Evolutionary conservation across 2,888 invertebrate species (phyloP).

Genomic region (Gymnosoma rotundatum): DNA sequence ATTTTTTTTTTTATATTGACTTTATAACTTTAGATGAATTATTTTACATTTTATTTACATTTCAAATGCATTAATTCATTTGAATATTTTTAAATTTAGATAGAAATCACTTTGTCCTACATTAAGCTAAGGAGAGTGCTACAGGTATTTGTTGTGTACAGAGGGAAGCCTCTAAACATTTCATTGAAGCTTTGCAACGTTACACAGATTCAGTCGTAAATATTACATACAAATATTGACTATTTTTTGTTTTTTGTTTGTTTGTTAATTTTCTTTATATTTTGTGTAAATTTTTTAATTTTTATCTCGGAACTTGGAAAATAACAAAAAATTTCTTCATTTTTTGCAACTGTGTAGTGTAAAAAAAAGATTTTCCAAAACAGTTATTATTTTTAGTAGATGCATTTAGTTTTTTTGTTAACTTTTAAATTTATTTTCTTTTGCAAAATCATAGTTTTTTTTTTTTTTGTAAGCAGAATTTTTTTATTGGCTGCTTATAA

Average conservation of each 20-base stretch:
- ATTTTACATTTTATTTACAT: background rate
- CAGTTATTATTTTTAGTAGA: too few species aligned
- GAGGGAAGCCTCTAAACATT: background rate
- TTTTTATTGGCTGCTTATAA: too few species aligned
- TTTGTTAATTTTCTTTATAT: conserved; percentile 5
- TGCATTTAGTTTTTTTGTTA: too few species aligned
- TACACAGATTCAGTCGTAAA: conserved; percentile 37
- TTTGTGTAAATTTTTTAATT: background rate
- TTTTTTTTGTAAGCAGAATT: too few species aligned
- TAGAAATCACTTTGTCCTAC: conserved; percentile 48
- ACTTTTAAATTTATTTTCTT: too few species aligned
- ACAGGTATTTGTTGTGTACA: background rate
- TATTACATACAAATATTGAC: conserved; percentile 63
- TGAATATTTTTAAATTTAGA: conserved; percentile 32
- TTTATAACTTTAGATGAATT: conserved; percentile 14
- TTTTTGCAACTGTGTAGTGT: background rate
- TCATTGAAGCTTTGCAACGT: conserved; percentile 30
- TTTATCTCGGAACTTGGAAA: too few species aligned
- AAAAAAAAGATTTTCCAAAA: too few species aligned
- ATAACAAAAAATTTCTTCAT: too few species aligned
- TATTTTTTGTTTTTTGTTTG: conserved; percentile 36
- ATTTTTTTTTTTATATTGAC: conserved; percentile 9
- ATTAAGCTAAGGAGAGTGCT: background rate
- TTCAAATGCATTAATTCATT: conserved; percentile 33
- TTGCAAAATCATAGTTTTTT: too few species aligned